Base-by-base conservation (phyloP, 30 jellyfish, hydroid and myxozoan genomes). In the Pelagia noctiluca region DNA sequence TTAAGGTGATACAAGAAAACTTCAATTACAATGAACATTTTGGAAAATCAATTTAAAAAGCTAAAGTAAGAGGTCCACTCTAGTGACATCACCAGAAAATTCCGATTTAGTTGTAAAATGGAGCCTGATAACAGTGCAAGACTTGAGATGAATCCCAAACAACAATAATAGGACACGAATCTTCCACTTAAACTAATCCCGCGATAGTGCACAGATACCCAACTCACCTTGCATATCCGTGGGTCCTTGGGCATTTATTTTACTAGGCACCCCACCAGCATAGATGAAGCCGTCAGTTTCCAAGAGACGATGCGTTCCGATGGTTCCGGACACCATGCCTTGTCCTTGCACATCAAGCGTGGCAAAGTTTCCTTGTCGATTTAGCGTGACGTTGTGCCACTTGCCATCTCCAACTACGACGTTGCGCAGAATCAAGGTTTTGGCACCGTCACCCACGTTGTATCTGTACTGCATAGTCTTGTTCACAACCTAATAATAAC, bases 371-470 rank as follows among this genome's bases (percentile, higher is more conserved):
- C 98, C 99, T 12, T 22, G 57, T 19, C 99, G 88, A 35, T 62
- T 61, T 21, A 95, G 90, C 1, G 97, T 83, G 70, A 95, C 90
- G 57, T 95, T 95, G 62, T 89, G 97, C 97, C 97, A 95, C 24
- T 46, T 63, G 71, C 92, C 79, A 75, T 95, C 96, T 12, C 97
- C 64, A 10, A 87, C 91, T 38, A 79, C 81, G 34, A 84, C 92
- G n/a, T 83, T 88, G 18, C 88, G 94, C 47, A 95, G 89, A 12
- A 60, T 89, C 34, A 95, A 73, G 16, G 50, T 54, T 5, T 67
- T 72, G 2, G 71, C 73, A n/a, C 99, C 99, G 68, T 90, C 97
- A 30, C 99, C 99, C 23, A 95, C 93, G 54, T 95, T 89, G 86
- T 54, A 95, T 38, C 88, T 66, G 96, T 95, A 95, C 52, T 85